These are phyloP conservation scores for Apeltes quadracus DNA, from an alignment of 2,113 vertebrate genomes.

Conservation along the genomic window DNA sequence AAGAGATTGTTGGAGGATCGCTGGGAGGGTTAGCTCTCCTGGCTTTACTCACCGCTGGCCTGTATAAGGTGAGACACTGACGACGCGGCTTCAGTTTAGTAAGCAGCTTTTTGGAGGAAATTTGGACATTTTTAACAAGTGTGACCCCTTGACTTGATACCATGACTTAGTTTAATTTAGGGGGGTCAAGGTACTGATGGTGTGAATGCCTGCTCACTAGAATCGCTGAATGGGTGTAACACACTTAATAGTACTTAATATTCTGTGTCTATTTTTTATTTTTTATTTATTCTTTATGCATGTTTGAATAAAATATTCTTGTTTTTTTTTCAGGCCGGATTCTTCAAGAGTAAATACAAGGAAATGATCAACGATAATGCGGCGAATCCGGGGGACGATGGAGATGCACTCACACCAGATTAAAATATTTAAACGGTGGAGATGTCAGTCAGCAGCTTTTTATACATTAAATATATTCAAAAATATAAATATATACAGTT, in stretches of 20 bases:
- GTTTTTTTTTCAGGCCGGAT: conserved; percentile 79
- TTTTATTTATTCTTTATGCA: not conserved
- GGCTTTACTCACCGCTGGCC: conserved; percentile 68
- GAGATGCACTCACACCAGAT: not conserved
- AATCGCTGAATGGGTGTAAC: not conserved
- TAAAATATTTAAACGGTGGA: not conserved
- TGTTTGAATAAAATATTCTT: not conserved
- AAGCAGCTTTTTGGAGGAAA: not conserved
- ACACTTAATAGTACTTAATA: not conserved
- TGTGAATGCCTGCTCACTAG: not conserved
- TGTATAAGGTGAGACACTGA: conserved; percentile 80
- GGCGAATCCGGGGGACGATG: not conserved
- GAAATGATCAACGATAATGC: conserved; percentile 68
- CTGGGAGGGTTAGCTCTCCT: conserved; percentile 82
- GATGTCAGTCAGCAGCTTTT: not conserved
- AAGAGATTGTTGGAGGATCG: conserved; percentile 76
- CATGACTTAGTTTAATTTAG: not conserved
- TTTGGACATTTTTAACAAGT: not conserved
- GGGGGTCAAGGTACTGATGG: not conserved
- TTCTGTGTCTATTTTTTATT: not conserved
- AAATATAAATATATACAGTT: too few species aligned
- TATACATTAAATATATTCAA: not conserved
- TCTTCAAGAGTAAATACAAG: conserved; percentile 86
- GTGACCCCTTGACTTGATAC: not conserved
- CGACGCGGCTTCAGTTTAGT: not conserved